Evolutionary conservation across 2,113 vertebrate species (phyloP), one percentile per base, ranked within the genome.

Genomic region (Myanophis thanlyinensis): DNA sequence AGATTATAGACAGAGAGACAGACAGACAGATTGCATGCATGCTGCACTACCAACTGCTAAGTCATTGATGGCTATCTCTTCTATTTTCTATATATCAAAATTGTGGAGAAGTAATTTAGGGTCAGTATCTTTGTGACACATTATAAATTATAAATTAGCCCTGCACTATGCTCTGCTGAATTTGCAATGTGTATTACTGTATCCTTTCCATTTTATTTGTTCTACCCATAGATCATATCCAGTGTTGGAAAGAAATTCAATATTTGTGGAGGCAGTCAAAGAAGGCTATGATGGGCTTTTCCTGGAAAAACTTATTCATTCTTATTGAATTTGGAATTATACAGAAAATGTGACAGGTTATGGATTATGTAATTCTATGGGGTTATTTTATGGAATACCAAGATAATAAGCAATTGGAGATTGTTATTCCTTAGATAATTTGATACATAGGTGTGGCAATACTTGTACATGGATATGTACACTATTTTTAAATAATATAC

Each of bases 61-160:
- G 40, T 91, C 53, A 87, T 62, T 87, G 30, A 91, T 86, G 53
- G 30, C 87, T 87, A 59, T 59, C 13, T 87, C 22, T 20, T 11
- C 22, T 44, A 18, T 54, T 27, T 44, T 67, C 10, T 88, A 25
- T 49, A 40, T 23, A 40, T 62, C 49, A 67, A 35, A 23, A 62
- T 92, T 73, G 51, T 25, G 2, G 22, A 91, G 56, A 62, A 92
- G 46, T 59, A 87, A 62, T 62, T 87, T 52, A 91, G 23, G 12
- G 23, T 87, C 91, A 87, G 25, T 87, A 87, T 46, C n/a, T 87
- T 67, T 59, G 20, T 67, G 85, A 88, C 85, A 87, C 47, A 22
- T 87, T 30, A 92, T 87, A 91, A 87, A 91, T 91, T 87, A 91
- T 51, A 92, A 67, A 87, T 87, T 85, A 87, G 53, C 53, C 30